phyloP scores from a whole-genome alignment of 2,113 vertebrate genomes.

The Cottus gobio region DNA sequence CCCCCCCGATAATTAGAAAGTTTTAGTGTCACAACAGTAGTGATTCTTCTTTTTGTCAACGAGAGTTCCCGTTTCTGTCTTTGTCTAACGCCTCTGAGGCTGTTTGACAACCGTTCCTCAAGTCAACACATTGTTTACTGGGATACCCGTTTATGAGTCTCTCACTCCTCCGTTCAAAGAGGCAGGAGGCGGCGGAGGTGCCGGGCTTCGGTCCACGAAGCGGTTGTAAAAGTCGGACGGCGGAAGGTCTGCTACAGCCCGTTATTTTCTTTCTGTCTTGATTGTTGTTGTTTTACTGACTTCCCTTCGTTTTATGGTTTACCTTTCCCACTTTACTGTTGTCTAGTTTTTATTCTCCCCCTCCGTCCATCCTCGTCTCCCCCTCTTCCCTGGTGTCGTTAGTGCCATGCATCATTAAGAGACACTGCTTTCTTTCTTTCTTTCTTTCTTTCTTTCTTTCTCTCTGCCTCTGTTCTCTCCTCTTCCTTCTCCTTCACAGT shows the following conservation, averaged over 20 bases:
- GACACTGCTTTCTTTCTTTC: constrained; percentile 39
- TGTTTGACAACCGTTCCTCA: constrained; percentile 25
- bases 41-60: not conserved
- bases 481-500: constrained; percentile 27
- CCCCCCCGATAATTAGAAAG: constrained; percentile 22
- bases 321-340: constrained; percentile 42
- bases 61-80: not conserved
- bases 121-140: constrained; percentile 15
- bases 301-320: constrained; percentile 45
- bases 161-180: constrained; percentile 14
- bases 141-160: constrained; percentile 22
- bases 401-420: constrained; percentile 64
- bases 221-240: constrained; percentile 40
- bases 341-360: constrained; percentile 40
- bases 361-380: not conserved
- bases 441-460: not conserved
- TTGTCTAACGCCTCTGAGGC: constrained; percentile 25
- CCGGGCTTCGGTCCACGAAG: constrained; percentile 1
- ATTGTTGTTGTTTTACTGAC: constrained; percentile 57
- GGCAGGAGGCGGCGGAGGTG: not conserved
- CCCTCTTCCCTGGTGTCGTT: constrained; percentile 29
- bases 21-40: constrained; percentile 15
- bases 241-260: constrained; percentile 13
- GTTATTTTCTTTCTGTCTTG: constrained; percentile 14
- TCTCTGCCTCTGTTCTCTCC: constrained; percentile 35